Percentiles rank a stretch among this genome's conserved stretches.
Conservation (phyloP, 1,140 invertebrate species). For the Lasaia peninsularis region DNA sequence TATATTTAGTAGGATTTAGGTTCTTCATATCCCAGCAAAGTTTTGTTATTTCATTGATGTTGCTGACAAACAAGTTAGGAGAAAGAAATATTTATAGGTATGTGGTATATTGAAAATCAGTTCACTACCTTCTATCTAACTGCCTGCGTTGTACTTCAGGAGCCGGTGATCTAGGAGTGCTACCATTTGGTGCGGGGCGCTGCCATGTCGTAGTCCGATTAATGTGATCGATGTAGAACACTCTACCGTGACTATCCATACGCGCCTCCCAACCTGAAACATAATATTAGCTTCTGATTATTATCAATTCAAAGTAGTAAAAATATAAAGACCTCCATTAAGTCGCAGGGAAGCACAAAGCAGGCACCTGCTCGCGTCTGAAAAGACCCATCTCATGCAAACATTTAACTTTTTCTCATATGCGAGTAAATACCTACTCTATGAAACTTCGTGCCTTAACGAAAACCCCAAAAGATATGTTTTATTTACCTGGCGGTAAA, state of each 20-base stretch:
- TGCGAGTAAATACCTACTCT: too few species aligned
- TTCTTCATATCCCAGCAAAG: too few species aligned
- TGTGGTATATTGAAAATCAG: background rate
- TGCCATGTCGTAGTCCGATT: slow-evolving; percentile 96
- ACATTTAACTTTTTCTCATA: too few species aligned
- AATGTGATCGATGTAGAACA: slow-evolving; percentile 95
- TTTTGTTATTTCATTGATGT: too few species aligned
- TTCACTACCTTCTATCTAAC: slow-evolving; percentile 84
- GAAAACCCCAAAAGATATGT: background rate
- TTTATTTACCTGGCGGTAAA: slow-evolving; percentile 86
- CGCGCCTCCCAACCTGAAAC: slow-evolving; percentile 92
- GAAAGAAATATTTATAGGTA: background rate
- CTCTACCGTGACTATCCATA: slow-evolving; percentile 93
- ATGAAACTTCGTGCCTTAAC: too few species aligned
- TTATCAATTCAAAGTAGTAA: too few species aligned
- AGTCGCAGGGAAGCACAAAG: too few species aligned
- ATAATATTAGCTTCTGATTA: background rate
- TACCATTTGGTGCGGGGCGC: slow-evolving; percentile 82
- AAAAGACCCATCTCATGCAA: too few species aligned
- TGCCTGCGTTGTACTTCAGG: slow-evolving; percentile 86
- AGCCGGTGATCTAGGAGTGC: slow-evolving; percentile 70
- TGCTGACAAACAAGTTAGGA: too few species aligned
- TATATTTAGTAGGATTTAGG: too few species aligned
- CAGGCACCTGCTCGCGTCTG: too few species aligned
- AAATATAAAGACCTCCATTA: too few species aligned